Evolutionary conservation across 2,888 invertebrate genomes (phyloP), one percentile per base, ranked within the genome.

Genomic region (Agonopterix arenella): DNA sequence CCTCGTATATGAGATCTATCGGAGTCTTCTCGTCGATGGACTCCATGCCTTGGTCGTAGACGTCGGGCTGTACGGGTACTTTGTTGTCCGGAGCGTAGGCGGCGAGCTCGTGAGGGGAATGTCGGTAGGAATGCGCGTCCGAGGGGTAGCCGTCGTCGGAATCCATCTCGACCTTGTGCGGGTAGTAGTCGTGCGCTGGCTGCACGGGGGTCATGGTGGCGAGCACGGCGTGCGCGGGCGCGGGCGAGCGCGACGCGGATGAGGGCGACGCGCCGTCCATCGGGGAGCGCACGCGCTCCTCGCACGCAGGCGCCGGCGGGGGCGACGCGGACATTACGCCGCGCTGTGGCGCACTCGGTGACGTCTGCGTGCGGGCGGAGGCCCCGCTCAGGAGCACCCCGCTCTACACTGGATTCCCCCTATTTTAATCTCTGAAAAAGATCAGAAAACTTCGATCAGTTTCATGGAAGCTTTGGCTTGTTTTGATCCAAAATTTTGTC

Each of bases 151-250:
- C 91, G 52, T 90, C 90, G 61, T 90, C 89, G 51, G 90, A 90
- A 68, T 92, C 92, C 89, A 92, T 91, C 68, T 92, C 92, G 52
- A 92, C 92, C 66, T 92, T 89, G 70, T 89, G 89, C 50, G 88
- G 86, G 68, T 89, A 89, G 66, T 89, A 90, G 69, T 95, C 95
- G 65, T 95, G 91, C 40, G 95, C 95, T n/a, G 94, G 95, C 64
- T 85, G 86, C 59, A 96, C 96, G 51, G 96, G 95, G 55, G 95
- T 96, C 96, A 96, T 96, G 69, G 95, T 96, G 60, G 95, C 95
- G 61, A 96, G 90, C 83, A 96, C 93, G 57, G 94, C 92, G 64
- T 93, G 64, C 92, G 93, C 83, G 88, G 92, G 76, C 90, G 94
- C 92, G 82, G 92, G 92, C 44, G 92, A 91, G 61, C 90, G 90